Evolutionary conservation across 2,113 vertebrate genomes (phyloP), one percentile per base, ranked within the genome.

Genomic region (Bostrychus sinensis): DNA sequence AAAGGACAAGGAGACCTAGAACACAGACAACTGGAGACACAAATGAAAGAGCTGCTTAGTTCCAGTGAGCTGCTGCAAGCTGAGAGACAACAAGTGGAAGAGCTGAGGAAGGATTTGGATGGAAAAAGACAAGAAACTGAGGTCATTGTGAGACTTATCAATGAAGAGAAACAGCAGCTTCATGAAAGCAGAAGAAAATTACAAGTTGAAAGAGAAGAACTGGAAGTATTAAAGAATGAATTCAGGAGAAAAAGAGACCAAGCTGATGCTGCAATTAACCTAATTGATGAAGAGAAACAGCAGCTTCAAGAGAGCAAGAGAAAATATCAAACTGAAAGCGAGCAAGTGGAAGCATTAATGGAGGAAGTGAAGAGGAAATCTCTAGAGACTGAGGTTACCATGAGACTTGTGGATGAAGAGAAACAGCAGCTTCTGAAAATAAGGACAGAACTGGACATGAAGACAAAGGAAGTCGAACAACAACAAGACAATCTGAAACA

Each of bases 11-110:
- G n/a, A n/a, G n/a, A n/a, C n/a, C n/a, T n/a, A n/a, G n/a, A n/a
- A n/a, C n/a, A n/a, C n/a, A n/a, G n/a, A n/a, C n/a, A n/a, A n/a
- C n/a, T n/a, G n/a, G n/a, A n/a, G n/a, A n/a, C n/a, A n/a, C n/a
- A n/a, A n/a, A n/a, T n/a, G n/a, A n/a, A n/a, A n/a, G n/a, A n/a
- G n/a, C n/a, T n/a, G n/a, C n/a, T n/a, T 6, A 19, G 10, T 12
- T 37, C 60, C 25, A 61, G 17, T n/a, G 25, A 73, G 23, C 56
- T 66, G 0, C 16, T 80, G 6, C 10, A 66, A 9, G 11, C 11
- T 50, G 4, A 75, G 17, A 38, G 42, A 48, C 1, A 5, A 55
- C 19, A 11, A 68, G 1, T 61, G 36, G n/a, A n/a, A n/a, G n/a
- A n/a, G n/a, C n/a, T n/a, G n/a, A n/a, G n/a, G n/a, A n/a, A n/a